Conservation (phyloP, 2,113 vertebrate species). For the Nibea coibor region DNA sequence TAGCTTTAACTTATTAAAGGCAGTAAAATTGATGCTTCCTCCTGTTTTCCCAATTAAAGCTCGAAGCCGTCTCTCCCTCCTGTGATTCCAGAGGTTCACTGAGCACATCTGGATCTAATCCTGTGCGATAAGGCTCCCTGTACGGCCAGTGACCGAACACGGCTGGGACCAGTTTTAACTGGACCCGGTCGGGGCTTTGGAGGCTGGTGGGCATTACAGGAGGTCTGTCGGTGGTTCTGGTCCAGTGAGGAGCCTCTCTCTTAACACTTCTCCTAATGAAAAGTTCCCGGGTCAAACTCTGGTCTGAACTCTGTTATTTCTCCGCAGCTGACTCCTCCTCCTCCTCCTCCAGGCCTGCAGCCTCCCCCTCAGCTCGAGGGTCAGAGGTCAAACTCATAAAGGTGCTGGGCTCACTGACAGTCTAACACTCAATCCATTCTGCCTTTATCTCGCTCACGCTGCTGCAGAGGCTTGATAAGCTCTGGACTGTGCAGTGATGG, state of each 20-base stretch:
- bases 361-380: conserved; percentile 20
- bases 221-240: conserved; percentile 63
- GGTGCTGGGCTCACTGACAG: conserved; percentile 55
- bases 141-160: conserved; percentile 54
- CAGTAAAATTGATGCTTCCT: conserved; percentile 99
- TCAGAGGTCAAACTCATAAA: conserved; percentile 74
- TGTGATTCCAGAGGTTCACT: conserved; percentile 81
- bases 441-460: conserved; percentile 44
- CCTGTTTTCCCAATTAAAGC: conserved; percentile 96
- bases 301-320: conserved; percentile 56
- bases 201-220: conserved; percentile 43
- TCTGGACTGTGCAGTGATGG: not conserved
- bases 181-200: conserved; percentile 36
- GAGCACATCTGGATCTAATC: conserved; percentile 92
- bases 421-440: conserved; percentile 57
- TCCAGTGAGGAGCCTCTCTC: conserved; percentile 62
- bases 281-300: conserved; percentile 58
- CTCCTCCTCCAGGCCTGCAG: not conserved
- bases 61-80: conserved; percentile 82
- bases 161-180: conserved; percentile 57
- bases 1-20: conserved; percentile 95
- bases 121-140: conserved; percentile 87
- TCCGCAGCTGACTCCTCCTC: conserved; percentile 35
- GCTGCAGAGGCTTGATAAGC: conserved; percentile 13
- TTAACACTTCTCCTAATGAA: conserved; percentile 75